These are phyloP conservation scores for Philereme vetulata DNA, from an alignment of 2,888 invertebrate species.

Conservation along the genomic window DNA sequence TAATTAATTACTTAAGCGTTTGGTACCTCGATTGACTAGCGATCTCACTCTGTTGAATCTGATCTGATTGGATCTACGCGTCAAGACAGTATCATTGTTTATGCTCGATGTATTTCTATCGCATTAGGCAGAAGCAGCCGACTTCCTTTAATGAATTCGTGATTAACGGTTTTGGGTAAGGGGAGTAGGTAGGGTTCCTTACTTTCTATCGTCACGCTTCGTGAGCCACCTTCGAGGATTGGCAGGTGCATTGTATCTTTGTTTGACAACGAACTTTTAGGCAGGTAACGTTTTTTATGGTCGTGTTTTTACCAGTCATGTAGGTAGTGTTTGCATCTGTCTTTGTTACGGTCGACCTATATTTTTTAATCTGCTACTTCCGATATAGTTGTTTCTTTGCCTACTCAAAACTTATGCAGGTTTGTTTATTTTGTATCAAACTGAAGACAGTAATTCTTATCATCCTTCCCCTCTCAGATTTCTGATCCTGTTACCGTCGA, in stretches of 20 bases:
- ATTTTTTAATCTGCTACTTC: background rate
- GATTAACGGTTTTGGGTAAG: conserved; percentile 55
- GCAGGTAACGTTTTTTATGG: conserved; percentile 36
- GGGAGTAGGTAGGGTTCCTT: conserved; percentile 51
- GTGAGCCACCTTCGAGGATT: conserved; percentile 45
- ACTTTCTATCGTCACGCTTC: conserved; percentile 65
- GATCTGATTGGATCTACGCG: conserved; percentile 26
- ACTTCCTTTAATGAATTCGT: conserved; percentile 60
- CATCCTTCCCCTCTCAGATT: conserved; percentile 15
- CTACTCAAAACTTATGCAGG: background rate
- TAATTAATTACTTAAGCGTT: conserved; percentile 51
- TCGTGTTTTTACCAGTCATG: conserved; percentile 7
- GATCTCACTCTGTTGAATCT: conserved; percentile 34
- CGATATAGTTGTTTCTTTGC: background rate
- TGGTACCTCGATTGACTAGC: conserved; percentile 40
- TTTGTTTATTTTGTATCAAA: conserved; percentile 3
- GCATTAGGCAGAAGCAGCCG: conserved; percentile 43
- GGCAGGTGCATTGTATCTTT: conserved; percentile 48
- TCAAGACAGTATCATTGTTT: conserved; percentile 43
- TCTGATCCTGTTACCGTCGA: conserved; percentile 22
- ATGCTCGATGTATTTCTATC: conserved; percentile 37
- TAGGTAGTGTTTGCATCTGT: conserved; percentile 13
- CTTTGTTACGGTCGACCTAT: conserved; percentile 13
- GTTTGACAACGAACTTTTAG: conserved; percentile 29
- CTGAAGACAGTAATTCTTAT: background rate